phyloP scores from a whole-genome alignment of 2,888 invertebrate species.

The Acanthosepion lycidas region DNA sequence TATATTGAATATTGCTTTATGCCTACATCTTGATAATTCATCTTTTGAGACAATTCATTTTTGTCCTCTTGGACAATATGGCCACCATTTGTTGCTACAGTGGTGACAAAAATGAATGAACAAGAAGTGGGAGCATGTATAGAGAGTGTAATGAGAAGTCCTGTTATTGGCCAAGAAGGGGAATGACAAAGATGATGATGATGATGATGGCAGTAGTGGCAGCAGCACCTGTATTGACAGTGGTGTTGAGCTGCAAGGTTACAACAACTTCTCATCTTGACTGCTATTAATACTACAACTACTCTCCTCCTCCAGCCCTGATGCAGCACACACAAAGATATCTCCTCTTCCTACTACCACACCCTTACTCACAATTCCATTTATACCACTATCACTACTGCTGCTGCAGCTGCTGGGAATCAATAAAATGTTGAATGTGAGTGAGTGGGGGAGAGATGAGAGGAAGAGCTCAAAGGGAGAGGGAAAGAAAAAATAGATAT shows the following conservation, averaged over 20 bases:
- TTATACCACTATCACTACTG: background rate
- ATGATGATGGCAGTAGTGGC: background rate
- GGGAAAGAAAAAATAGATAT: background rate
- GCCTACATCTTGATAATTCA: background rate
- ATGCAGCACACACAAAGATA: background rate
- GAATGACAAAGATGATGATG: no score
- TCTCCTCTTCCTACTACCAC: background rate
- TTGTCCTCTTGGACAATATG: background rate
- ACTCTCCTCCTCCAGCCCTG: background rate
- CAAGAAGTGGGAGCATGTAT: background rate
- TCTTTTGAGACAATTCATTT: background rate
- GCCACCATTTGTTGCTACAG: background rate
- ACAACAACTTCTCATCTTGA: conserved; percentile 6
- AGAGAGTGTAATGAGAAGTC: background rate
- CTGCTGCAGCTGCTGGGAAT: background rate
- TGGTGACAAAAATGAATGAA: background rate
- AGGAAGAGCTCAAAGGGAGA: background rate
- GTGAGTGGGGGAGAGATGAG: background rate
- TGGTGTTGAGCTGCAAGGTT: conserved; percentile 15
- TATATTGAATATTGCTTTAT: background rate
- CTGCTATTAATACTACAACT: conserved; percentile 9
- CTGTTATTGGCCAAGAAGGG: background rate
- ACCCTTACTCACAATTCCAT: background rate
- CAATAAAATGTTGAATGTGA: background rate
- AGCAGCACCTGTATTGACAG: conserved; percentile 1